These are phyloP conservation scores for Zaprionus camerounensis DNA, from an alignment of 1,140 invertebrate genomes.

Conservation along the genomic window DNA sequence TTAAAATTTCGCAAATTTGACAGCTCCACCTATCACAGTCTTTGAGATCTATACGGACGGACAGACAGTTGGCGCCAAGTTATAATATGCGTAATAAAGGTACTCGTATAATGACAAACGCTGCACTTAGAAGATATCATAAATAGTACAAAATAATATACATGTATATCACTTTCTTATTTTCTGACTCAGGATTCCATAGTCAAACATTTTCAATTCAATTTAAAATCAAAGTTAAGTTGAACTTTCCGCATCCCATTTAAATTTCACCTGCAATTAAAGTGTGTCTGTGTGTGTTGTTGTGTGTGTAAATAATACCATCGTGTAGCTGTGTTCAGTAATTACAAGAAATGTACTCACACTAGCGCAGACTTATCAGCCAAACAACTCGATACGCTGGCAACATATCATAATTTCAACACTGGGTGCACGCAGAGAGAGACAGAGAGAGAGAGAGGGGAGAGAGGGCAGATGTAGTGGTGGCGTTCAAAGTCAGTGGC, in stretches of 20 bases:
- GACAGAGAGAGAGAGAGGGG: neutral
- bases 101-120: too few species aligned
- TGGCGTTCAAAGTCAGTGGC: constrained; percentile 10
- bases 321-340: constrained; percentile 31
- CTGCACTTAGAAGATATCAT: too few species aligned
- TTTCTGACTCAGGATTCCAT: too few species aligned
- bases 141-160: too few species aligned
- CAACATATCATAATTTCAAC: constrained; percentile 74
- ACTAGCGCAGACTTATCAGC: constrained; percentile 58
- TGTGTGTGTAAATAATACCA: constrained; percentile 20
- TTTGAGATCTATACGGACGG: too few species aligned
- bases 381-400: constrained; percentile 35
- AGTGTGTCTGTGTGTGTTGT: neutral
- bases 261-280: neutral
- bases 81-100: too few species aligned
- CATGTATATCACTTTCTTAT: too few species aligned
- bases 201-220: too few species aligned
- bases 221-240: neutral
- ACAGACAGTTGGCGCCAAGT: too few species aligned
- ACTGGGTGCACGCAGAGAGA: constrained; percentile 10
- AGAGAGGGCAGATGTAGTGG: neutral
- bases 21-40: too few species aligned
- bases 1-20: too few species aligned
- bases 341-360: constrained; percentile 62
- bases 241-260: neutral